Base-by-base conservation (phyloP, 2,113 vertebrate species). In the Neolamprologus falcicula region DNA sequence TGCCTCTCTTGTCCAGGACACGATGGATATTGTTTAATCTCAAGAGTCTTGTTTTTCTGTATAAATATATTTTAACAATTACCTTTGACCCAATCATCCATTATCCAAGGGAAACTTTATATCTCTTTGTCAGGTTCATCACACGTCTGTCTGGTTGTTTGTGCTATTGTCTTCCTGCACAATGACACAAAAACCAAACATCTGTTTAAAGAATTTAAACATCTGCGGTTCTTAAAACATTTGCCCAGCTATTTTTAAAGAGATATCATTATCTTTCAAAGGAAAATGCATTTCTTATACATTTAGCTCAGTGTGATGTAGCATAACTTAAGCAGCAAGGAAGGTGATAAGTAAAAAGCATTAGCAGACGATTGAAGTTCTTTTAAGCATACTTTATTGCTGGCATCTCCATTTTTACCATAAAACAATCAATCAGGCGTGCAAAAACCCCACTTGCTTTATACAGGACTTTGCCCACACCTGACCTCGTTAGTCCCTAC, bases 301-400 rank as follows among this genome's bases (percentile, higher is more conserved):
- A 33, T 45, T 86, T 37, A 76, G 59, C 19, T 45, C 9, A 11
- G 40, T 37, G 9, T 37, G 37, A 37, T 37, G 37, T 37, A 37
- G 37, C 37, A 37, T 37, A 37, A 37, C 37, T 37, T 37, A 37
- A 1, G 37, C 37, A 37, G 37, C 9, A 37, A 37, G 37, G 9
- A 37, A 0, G 37, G 37, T 37, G 37, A 37, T 37, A 37, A 37
- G 9, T 37, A 37, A 37, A 37, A 0, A 37, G 37, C 0, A 37
- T 10, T 37, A 37, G 37, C 37, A 37, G 37, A 37, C 37, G 4
- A 37, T 3, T 37, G 37, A 37, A 0, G 37, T 10, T 37, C 35
- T 37, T 37, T 37, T 37, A 37, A 37, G 35, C 35, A 37, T 37
- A 37, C 1, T 37, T 37, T 37, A 10, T 37, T 37, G 35, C 35